A percentile compares a stretch with the other conserved stretches of the same genome.
Conservation (phyloP, 2,797 vertebrate species). For the Cossypha caffra region DNA sequence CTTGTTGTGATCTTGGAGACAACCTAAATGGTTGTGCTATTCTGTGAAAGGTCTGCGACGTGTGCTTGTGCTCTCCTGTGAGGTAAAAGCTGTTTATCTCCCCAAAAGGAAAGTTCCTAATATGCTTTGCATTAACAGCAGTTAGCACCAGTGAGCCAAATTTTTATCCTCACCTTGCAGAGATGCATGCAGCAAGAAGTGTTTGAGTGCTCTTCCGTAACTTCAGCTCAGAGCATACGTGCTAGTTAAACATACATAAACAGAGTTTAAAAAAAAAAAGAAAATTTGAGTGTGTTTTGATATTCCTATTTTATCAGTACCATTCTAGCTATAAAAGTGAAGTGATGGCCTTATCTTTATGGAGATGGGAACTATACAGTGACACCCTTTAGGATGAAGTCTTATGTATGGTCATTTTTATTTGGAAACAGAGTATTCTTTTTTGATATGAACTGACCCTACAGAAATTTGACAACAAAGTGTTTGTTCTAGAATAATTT, state of each 20-base stretch:
- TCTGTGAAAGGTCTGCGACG: not conserved
- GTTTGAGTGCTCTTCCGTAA: fast-evolving
- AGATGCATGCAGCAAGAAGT: not conserved
- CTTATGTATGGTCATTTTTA: not conserved
- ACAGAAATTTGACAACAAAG: not conserved
- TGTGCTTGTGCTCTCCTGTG: not conserved
- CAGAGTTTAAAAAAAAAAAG: not conserved
- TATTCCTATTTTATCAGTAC: not conserved
- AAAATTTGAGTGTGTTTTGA: not conserved
- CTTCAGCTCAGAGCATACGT: fast-evolving
- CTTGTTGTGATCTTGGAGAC: not conserved
- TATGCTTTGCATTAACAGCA: not conserved
- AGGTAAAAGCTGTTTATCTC: not conserved
- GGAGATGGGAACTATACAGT: fast-evolving
- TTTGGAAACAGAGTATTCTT: not conserved
- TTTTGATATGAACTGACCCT: not conserved
- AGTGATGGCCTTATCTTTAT: not conserved
- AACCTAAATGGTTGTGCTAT: not conserved
- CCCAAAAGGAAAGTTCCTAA: not conserved
- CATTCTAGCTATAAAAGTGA: not conserved
- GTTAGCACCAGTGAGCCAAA: not conserved
- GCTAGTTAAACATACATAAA: not conserved
- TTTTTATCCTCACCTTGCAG: not conserved
- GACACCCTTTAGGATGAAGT: not conserved
- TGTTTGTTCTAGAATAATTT: not conserved